Conservation (phyloP, 2,888 invertebrate species). For the Orthosia incerta region DNA sequence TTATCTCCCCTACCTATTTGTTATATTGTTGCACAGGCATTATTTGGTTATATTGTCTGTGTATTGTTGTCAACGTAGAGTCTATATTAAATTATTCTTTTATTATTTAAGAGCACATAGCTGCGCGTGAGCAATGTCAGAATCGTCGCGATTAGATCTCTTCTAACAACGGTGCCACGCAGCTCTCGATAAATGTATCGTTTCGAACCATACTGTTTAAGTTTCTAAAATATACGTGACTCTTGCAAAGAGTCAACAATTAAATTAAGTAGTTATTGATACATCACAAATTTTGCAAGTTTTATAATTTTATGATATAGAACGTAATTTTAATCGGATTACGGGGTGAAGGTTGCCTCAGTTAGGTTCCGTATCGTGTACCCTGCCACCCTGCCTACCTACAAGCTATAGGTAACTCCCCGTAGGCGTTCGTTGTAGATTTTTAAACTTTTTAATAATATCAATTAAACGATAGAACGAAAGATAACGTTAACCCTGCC, state of each 20-base stretch:
- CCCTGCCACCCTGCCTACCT: conserved; percentile 39
- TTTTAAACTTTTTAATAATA: conserved; percentile 59
- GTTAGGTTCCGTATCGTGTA: conserved; percentile 50
- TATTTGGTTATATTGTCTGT: conserved; percentile 52
- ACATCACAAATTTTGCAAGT: conserved; percentile 68
- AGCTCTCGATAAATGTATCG: conserved; percentile 60
- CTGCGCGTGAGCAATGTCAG: conserved; percentile 69
- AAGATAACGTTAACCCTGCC: conserved; percentile 67
- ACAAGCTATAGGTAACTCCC: conserved; percentile 38
- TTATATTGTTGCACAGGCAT: conserved; percentile 76
- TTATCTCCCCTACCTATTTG: too few relatives aligned
- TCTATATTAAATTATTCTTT: conserved; percentile 89
- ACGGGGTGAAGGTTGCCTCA: conserved; percentile 61
- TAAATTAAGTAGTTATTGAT: conserved; percentile 61
- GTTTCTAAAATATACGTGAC: conserved; percentile 64
- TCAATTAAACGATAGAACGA: conserved; percentile 61
- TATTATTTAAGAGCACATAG: conserved; percentile 78
- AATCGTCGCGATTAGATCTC: conserved; percentile 65
- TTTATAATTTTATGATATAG: conserved; percentile 63
- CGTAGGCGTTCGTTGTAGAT: conserved; percentile 57
- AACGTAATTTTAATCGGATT: conserved; percentile 59
- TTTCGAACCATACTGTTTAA: conserved; percentile 64
- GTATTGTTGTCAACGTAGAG: conserved; percentile 85
- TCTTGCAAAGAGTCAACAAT: conserved; percentile 63
- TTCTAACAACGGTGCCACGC: conserved; percentile 57